These are phyloP conservation scores for Cancer borealis DNA, from an alignment of 2,888 invertebrate species.

Conservation along the genomic window DNA sequence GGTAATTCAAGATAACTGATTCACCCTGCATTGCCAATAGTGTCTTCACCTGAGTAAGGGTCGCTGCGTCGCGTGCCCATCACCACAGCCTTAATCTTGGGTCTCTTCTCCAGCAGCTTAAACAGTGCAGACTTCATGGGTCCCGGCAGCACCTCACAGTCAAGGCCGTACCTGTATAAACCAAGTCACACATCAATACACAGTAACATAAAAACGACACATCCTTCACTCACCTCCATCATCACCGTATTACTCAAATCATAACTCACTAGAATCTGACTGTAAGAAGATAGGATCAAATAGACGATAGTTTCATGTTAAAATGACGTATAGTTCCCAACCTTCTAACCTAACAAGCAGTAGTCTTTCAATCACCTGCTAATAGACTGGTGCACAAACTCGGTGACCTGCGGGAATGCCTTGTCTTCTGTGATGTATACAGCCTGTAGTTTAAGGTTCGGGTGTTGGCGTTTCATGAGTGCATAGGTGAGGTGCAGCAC, in stretches of 20 bases:
- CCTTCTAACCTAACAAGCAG: not conserved
- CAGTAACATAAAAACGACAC: not conserved
- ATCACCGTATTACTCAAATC: not conserved
- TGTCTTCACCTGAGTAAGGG: conserved; percentile 85
- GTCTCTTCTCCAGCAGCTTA: conserved; percentile 83
- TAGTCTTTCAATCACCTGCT: conserved; percentile 80
- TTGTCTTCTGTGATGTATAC: conserved; percentile 90
- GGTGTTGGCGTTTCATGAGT: conserved; percentile 79
- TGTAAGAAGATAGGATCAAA: not conserved
- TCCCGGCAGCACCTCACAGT: conserved; percentile 85
- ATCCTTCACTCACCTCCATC: not conserved
- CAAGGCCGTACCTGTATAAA: conserved; percentile 85
- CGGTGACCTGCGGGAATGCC: conserved; percentile 90
- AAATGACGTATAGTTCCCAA: not conserved
- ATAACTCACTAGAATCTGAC: not conserved
- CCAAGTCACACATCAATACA: not conserved
- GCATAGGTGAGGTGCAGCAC: conserved; percentile 87
- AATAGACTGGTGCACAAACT: conserved; percentile 88
- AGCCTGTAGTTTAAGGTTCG: conserved; percentile 83
- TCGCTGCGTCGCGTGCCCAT: conserved; percentile 96
- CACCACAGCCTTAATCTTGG: conserved; percentile 88
- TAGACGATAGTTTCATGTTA: not conserved
- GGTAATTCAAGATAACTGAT: not conserved
- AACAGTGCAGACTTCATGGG: conserved; percentile 87
- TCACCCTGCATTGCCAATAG: not conserved